Percentiles rank a stretch among this genome's conserved stretches.
These are phyloP conservation scores for Leptonema lineaticorne DNA, from an alignment of 1,140 invertebrate genomes.

Conservation along the genomic window DNA sequence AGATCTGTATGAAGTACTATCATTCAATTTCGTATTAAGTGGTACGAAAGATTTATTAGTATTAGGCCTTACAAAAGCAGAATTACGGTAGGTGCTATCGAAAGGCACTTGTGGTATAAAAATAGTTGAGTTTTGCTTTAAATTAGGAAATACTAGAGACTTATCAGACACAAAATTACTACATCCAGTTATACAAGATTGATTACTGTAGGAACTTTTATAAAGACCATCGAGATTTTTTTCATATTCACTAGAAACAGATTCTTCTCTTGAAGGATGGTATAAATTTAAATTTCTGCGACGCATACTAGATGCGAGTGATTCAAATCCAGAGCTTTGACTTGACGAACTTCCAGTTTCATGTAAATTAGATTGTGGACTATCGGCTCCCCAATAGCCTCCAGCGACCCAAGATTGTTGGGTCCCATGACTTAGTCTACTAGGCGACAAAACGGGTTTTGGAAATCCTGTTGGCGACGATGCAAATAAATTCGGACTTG, in stretches of 20 bases:
- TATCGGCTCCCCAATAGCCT: conserved; percentile 55
- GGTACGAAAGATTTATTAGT: not conserved
- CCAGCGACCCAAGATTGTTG: conserved; percentile 54
- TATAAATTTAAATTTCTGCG: conserved; percentile 51
- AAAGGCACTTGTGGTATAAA: conserved; percentile 30
- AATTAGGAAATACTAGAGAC: conserved; percentile 24
- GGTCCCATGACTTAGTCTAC: conserved; percentile 52
- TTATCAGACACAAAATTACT: conserved; percentile 21
- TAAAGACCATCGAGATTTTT: conserved; percentile 41
- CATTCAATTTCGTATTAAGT: no score
- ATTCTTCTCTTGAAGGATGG: conserved; percentile 51
- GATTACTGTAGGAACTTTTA: conserved; percentile 1
- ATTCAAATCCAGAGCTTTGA: conserved; percentile 58
- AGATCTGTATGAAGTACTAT: not conserved
- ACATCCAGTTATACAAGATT: conserved; percentile 4
- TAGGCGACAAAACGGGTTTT: conserved; percentile 53
- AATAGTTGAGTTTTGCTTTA: conserved; percentile 23
- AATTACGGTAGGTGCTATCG: conserved; percentile 27
- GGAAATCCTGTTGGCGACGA: conserved; percentile 44
- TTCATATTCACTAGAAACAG: conserved; percentile 48
- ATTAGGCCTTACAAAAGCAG: conserved; percentile 21
- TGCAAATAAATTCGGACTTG: conserved; percentile 51
- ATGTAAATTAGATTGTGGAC: conserved; percentile 46
- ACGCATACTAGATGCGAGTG: conserved; percentile 51
- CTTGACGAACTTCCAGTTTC: conserved; percentile 55